Conservation (phyloP, 2,888 invertebrate genomes). For the Clivina fossor region DNA sequence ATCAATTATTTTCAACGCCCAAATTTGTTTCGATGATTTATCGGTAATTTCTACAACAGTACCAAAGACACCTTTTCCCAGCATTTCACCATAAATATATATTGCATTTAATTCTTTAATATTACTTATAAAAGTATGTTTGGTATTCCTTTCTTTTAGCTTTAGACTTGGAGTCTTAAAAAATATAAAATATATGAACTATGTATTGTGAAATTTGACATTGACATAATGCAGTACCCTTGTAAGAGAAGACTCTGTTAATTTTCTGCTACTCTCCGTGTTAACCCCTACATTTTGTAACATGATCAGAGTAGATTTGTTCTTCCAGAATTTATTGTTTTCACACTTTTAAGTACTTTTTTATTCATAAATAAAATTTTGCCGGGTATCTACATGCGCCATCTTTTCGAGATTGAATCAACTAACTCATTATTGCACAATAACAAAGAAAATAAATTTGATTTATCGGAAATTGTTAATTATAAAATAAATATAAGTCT, state of each 20-base stretch:
- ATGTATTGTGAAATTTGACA: neutral
- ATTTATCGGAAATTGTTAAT: too few relatives aligned
- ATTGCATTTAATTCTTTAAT: slow-evolving; percentile 46
- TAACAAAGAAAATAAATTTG: too few relatives aligned
- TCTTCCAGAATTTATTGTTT: too few relatives aligned
- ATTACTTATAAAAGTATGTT: slow-evolving; percentile 49
- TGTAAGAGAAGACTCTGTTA: neutral
- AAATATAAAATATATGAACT: neutral
- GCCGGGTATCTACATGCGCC: slow-evolving; percentile 15
- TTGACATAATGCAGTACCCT: slow-evolving; percentile 15
- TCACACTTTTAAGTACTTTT: too few relatives aligned
- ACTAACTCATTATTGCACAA: too few relatives aligned
- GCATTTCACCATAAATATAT: slow-evolving; percentile 49
- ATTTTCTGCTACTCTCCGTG: slow-evolving; percentile 6
- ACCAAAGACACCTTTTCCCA: slow-evolving; percentile 53
- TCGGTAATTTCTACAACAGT: slow-evolving; percentile 50
- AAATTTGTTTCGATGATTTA: slow-evolving; percentile 46
- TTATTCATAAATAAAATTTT: slow-evolving; percentile 5
- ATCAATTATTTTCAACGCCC: slow-evolving; percentile 55
- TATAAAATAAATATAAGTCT: too few relatives aligned
- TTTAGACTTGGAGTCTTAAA: slow-evolving; percentile 28
- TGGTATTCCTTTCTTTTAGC: slow-evolving; percentile 46
- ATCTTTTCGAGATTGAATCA: too few relatives aligned
- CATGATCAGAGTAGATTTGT: slow-evolving; percentile 8
- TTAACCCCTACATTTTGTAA: slow-evolving; percentile 21